Conservation (phyloP, 2,888 invertebrate genomes). For the Nowickia ferox region DNA sequence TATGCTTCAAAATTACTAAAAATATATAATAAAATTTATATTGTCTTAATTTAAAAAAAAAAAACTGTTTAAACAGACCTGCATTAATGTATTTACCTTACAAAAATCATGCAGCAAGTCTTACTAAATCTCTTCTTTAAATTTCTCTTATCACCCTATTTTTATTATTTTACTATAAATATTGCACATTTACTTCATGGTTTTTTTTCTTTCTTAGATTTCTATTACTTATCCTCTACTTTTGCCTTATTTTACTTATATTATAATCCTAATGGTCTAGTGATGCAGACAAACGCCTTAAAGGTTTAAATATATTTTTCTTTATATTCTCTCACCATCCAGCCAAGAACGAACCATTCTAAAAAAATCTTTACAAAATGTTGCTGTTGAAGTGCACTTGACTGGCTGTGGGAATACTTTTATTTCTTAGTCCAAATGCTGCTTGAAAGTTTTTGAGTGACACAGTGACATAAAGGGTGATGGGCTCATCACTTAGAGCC, state of each 20-base stretch:
- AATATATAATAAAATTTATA: too few species aligned
- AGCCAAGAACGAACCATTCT: not conserved
- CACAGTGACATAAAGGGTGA: constrained; percentile 71
- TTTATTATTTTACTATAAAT: not conserved
- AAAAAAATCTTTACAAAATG: constrained; percentile 4
- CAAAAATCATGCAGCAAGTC: too few species aligned
- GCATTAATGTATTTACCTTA: too few species aligned
- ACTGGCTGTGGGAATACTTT: constrained; percentile 7
- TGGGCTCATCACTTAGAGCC: constrained; percentile 48
- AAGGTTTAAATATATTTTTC: constrained; percentile 53
- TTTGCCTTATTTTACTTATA: constrained; percentile 1
- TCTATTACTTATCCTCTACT: not conserved
- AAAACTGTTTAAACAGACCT: too few species aligned
- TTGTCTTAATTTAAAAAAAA: too few species aligned
- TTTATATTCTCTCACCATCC: not conserved
- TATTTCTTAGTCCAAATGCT: constrained; percentile 54
- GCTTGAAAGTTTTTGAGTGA: constrained; percentile 67
- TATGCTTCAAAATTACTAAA: too few species aligned
- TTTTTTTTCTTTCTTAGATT: not conserved
- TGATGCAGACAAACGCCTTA: constrained; percentile 66
- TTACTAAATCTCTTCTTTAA: constrained; percentile 1
- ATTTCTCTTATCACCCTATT: not conserved
- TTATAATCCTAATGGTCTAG: constrained; percentile 39
- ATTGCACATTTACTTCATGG: not conserved
- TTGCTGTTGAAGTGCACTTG: not conserved